These are phyloP conservation scores for Euzophera pinguis DNA, from an alignment of 2,888 invertebrate genomes.

Conservation along the genomic window DNA sequence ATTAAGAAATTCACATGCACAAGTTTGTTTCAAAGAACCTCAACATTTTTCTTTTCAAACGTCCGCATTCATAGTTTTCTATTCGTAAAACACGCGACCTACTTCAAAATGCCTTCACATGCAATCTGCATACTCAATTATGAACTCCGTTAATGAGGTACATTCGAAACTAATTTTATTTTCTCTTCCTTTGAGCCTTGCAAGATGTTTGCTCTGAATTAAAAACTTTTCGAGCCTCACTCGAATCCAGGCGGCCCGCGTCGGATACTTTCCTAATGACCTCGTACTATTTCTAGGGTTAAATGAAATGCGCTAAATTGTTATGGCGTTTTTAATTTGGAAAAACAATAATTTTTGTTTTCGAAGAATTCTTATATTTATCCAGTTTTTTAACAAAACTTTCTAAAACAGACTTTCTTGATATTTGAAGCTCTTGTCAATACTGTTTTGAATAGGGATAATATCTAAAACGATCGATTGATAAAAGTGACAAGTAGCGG, in stretches of 20 bases:
- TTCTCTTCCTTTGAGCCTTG: conserved; percentile 47
- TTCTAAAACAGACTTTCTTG: no score
- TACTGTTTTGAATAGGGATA: no score
- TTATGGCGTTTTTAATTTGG: background rate
- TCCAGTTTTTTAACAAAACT: no score
- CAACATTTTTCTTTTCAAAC: background rate
- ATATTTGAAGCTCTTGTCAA: no score
- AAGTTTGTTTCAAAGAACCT: conserved; percentile 11
- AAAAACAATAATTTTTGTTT: no score
- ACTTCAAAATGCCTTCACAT: conserved; percentile 35
- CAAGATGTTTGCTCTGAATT: conserved; percentile 63
- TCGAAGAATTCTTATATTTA: no score
- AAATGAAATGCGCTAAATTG: conserved; percentile 23
- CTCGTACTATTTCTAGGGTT: conserved; percentile 49
- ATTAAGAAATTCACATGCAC: background rate
- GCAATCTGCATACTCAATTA: conserved; percentile 52
- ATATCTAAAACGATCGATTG: no score
- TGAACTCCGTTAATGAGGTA: conserved; percentile 55
- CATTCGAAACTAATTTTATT: conserved; percentile 61
- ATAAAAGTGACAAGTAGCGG: no score
- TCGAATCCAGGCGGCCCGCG: conserved; percentile 41
- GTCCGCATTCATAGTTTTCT: background rate
- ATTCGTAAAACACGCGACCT: conserved; percentile 15
- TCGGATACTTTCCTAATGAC: conserved; percentile 55
- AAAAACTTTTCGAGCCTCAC: conserved; percentile 59